Conservation (phyloP, 2,888 invertebrate genomes). For the Cistogaster globosa region DNA sequence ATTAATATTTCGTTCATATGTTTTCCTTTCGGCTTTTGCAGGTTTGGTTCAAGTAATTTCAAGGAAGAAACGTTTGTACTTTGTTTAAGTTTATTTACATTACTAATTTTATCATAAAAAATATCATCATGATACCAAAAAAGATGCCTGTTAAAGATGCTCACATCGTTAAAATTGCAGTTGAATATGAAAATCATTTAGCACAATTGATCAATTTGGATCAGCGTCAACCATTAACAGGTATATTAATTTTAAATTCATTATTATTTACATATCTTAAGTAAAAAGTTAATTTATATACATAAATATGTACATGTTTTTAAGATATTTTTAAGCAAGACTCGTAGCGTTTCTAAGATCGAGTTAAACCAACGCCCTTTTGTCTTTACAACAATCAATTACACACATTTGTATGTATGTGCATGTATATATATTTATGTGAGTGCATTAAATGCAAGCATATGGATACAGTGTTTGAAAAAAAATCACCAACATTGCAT, state of each 20-base stretch:
- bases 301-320: not conserved
- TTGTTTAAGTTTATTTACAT: not conserved
- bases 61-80: not conserved
- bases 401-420: not conserved
- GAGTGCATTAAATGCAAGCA: too few relatives aligned
- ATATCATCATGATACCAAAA: conserved; percentile 80
- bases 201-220: conserved; percentile 94
- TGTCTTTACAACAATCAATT: conserved; percentile 12
- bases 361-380: conserved; percentile 65
- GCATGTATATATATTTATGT: too few relatives aligned
- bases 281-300: not conserved
- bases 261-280: not conserved
- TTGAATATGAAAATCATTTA: conserved; percentile 89
- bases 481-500: too few relatives aligned
- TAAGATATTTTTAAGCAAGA: not conserved
- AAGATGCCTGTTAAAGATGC: conserved; percentile 93
- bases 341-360: not conserved
- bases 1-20: conserved; percentile 18
- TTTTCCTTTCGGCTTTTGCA: conserved; percentile 3
- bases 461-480: too few relatives aligned
- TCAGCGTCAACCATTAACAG: conserved; percentile 93
- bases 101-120: conserved; percentile 3
- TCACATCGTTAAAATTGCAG: conserved; percentile 95
- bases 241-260: conserved; percentile 73
- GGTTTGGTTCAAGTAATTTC: not conserved